phyloP scores from a whole-genome alignment of 2,888 invertebrate species.

The Cordylochernes scorpioides region DNA sequence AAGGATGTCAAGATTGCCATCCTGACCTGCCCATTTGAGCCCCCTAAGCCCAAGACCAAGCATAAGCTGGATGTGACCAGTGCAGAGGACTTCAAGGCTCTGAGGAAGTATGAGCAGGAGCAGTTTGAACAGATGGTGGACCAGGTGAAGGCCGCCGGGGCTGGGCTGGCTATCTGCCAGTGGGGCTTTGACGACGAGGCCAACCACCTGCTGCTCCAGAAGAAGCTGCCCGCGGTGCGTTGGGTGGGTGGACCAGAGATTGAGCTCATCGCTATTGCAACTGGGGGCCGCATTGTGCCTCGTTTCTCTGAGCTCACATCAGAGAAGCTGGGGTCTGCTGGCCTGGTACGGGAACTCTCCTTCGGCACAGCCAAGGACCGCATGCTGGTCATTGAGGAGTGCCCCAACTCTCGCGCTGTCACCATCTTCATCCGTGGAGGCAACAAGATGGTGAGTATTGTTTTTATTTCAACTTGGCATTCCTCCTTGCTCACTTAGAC shows the following conservation, averaged over 20 bases:
- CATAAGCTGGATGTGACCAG: slow-evolving; percentile 93
- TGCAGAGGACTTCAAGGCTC: slow-evolving; percentile 74
- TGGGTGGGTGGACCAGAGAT: slow-evolving; percentile 99
- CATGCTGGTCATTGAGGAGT: slow-evolving; percentile 94
- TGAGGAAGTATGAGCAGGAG: slow-evolving; percentile 74
- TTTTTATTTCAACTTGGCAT: too few species aligned
- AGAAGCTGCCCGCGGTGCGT: slow-evolving; percentile 70
- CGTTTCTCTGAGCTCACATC: slow-evolving; percentile 78
- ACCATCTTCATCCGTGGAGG: slow-evolving; percentile 84
- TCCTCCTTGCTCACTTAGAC: too few species aligned
- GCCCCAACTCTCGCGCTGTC: slow-evolving; percentile 83
- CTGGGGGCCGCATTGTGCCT: slow-evolving; percentile 91
- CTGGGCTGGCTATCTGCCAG: slow-evolving; percentile 90
- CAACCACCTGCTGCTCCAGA: slow-evolving; percentile 76
- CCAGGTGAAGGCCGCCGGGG: slow-evolving; percentile 57
- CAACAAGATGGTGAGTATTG: slow-evolving; percentile 41
- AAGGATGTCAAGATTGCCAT: slow-evolving; percentile 82
- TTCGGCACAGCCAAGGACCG: slow-evolving; percentile 83
- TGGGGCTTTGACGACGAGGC: slow-evolving; percentile 99
- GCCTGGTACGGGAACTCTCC: slow-evolving; percentile 64
- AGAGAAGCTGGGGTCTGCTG: slow-evolving; percentile 75
- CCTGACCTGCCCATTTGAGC: slow-evolving; percentile 96
- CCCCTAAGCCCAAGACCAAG: slow-evolving; percentile 98
- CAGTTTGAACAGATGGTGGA: slow-evolving; percentile 84
- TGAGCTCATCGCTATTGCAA: slow-evolving; percentile 94